phyloP scores from a whole-genome alignment of 2,113 vertebrate genomes.

The Dicerorhinus sumatrensis region DNA sequence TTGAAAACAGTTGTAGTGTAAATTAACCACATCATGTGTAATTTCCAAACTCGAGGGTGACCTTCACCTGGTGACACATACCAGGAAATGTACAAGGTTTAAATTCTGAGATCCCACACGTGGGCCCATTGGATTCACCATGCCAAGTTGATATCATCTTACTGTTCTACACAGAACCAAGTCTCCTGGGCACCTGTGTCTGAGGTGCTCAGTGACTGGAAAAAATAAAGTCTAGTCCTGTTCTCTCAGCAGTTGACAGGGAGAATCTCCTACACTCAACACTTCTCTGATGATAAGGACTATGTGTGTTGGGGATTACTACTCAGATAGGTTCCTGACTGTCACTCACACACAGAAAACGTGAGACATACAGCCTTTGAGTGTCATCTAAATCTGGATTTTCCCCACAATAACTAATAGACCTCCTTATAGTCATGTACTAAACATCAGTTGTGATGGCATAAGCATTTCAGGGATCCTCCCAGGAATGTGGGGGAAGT shows the following conservation, averaged over 20 bases:
- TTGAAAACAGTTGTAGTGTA: background rate
- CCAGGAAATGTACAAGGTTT: background rate
- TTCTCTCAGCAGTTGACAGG: background rate
- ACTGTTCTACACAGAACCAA: background rate
- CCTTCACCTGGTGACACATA: background rate
- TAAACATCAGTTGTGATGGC: background rate
- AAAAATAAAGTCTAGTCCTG: fast-evolving
- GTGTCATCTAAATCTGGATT: background rate
- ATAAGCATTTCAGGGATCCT: background rate
- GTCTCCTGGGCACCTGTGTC: background rate
- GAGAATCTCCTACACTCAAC: background rate
- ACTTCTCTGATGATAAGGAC: background rate
- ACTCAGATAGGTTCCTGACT: background rate
- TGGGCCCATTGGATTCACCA: background rate
- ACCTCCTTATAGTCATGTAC: too few species aligned
- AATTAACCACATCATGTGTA: background rate
- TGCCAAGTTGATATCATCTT: background rate
- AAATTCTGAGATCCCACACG: background rate
- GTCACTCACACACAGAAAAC: background rate
- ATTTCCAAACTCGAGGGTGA: background rate
- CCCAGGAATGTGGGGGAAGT: background rate
- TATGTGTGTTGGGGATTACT: background rate
- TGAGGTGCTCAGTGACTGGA: background rate
- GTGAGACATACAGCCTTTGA: background rate
- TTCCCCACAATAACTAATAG: background rate